Conservation (phyloP, 2,888 invertebrate genomes). For the Troides helena region DNA sequence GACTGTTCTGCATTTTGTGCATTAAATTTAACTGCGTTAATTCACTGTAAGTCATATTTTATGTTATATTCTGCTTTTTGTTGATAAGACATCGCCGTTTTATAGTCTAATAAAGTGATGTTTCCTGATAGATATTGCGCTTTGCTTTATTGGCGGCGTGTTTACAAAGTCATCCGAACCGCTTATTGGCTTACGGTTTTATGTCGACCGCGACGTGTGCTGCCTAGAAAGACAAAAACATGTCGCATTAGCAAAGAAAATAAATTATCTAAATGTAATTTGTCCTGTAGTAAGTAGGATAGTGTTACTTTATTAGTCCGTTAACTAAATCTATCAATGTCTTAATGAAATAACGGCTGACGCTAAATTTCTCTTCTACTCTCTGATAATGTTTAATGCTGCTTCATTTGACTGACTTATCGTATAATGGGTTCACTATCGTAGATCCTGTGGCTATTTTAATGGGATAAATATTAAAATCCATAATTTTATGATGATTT, state of each 20-base stretch:
- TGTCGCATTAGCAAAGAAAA: neutral
- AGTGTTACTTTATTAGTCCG: neutral
- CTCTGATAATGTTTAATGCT: too few relatives aligned
- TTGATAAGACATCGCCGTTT: conserved; percentile 47
- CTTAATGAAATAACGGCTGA: neutral
- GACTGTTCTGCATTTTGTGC: conserved; percentile 26
- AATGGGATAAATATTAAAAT: too few relatives aligned
- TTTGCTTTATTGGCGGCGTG: conserved; percentile 48
- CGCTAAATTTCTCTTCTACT: too few relatives aligned
- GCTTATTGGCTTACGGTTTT: conserved; percentile 32
- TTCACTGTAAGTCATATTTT: conserved; percentile 39
- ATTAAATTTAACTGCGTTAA: conserved; percentile 34
- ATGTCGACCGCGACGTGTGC: conserved; percentile 28
- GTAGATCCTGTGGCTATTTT: too few relatives aligned
- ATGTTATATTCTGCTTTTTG: conserved; percentile 38
- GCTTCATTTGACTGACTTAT: too few relatives aligned
- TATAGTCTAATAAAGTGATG: conserved; percentile 57
- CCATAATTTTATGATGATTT: too few relatives aligned
- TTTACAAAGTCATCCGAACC: conserved; percentile 48
- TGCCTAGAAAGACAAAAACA: conserved; percentile 14
- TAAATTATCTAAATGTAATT: neutral
- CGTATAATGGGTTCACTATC: too few relatives aligned
- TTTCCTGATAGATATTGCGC: conserved; percentile 61
- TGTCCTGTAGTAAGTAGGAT: neutral
- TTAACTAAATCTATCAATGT: neutral